Base-by-base conservation (phyloP, 1,140 invertebrate species). In the Drosophila kurseongensis region DNA sequence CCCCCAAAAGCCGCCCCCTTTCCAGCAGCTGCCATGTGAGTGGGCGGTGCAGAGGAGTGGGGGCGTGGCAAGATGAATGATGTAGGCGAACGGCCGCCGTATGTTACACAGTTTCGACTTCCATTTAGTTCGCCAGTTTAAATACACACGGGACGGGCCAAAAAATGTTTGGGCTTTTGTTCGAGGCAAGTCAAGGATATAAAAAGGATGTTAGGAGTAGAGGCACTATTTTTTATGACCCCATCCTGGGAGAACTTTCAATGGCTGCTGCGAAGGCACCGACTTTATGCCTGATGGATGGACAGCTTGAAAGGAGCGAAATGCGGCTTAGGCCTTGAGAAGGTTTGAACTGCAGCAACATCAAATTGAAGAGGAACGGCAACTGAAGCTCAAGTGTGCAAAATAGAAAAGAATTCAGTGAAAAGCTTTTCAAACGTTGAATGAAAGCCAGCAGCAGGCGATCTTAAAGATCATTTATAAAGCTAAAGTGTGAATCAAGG, bases 11-110 rank as follows among this genome's bases (percentile, higher is more conserved):
- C 6, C 23, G 27, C 61, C 41, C 32, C 40, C 55, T 32, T 18
- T 9, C 23, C 23, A 18, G 18, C 12, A 40, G 61, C 60, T 58
- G 60, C 60, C 54, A 54, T 75, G 44, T 60, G 59, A 23, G 54
- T 58, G 52, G 32, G 50, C 50, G 50, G 10, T 9, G 55, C 55
- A 42, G 10, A 10, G 10, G 18, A 12, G 13, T n/a, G 51, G 18
- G 36, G 62, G 60, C 69, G 83, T 75, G 79, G 62, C 75, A 86
- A 82, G 83, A 86, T 86, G 83, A 86, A 88, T 88, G 83, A 86
- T 86, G 83, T 48, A 45, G 48, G 51, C 60, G 50, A 63, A 67
- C 47, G 67, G 60, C 62, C 48, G 52, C 68, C 82, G 62, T 76
- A 83, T 86, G 75, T 72, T 82, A 68, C 52, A 58, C 59, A 44